Evolutionary conservation across 1,140 invertebrate species (phyloP).

Genomic region (Theocolax elegans): DNA sequence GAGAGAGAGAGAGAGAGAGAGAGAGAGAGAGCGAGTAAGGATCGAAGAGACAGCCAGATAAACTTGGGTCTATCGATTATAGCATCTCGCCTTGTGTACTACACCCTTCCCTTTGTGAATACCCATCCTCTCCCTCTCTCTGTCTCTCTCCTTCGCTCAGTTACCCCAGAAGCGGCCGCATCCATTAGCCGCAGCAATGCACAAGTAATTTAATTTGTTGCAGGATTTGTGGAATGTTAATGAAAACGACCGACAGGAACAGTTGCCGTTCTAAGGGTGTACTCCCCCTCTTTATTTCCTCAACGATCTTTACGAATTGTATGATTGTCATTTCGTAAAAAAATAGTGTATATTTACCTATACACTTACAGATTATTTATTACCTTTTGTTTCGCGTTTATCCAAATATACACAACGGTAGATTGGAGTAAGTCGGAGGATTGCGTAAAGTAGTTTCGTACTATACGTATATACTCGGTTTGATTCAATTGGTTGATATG

Average conservation of each 20-base stretch:
- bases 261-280: slow-evolving; percentile 36
- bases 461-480: too few species aligned
- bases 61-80: slow-evolving; percentile 59
- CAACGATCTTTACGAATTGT: neutral
- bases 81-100: slow-evolving; percentile 9
- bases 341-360: too few species aligned
- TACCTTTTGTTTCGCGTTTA: too few species aligned
- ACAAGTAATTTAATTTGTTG: slow-evolving; percentile 66
- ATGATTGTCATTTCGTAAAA: neutral
- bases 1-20: too few species aligned
- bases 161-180: slow-evolving; percentile 45
- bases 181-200: slow-evolving; percentile 62
- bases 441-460: too few species aligned
- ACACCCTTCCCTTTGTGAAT: slow-evolving; percentile 27
- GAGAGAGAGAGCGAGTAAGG: too few species aligned
- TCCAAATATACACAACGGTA: too few species aligned
- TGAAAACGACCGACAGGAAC: slow-evolving; percentile 59
- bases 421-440: too few species aligned
- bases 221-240: slow-evolving; percentile 67
- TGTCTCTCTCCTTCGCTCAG: slow-evolving; percentile 39
- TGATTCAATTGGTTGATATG: too few species aligned
- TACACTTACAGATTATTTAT: too few species aligned
- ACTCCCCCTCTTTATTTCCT: neutral
- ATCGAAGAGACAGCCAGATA: slow-evolving; percentile 26
- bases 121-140: slow-evolving; percentile 21